Conservation (phyloP, 2,113 vertebrate species). For the Macquaria australasica region DNA sequence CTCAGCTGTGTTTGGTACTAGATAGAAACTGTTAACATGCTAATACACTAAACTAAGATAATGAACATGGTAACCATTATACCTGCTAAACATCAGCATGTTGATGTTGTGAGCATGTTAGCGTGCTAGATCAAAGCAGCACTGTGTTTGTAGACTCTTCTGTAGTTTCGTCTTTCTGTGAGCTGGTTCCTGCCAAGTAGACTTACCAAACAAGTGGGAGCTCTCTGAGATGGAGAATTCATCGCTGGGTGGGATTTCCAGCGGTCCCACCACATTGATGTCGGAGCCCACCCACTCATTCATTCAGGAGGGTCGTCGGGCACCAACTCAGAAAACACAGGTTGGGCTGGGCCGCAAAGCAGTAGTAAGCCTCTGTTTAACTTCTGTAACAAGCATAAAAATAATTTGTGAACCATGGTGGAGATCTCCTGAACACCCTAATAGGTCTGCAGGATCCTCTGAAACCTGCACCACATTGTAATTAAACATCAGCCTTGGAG, state of each 20-base stretch:
- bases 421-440: not conserved
- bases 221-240: constrained; percentile 91
- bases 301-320: constrained; percentile 78
- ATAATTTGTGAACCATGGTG: constrained; percentile 10
- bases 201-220: constrained; percentile 93
- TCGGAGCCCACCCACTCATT: constrained; percentile 90
- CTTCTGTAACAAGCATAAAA: constrained; percentile 46
- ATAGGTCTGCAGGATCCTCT: constrained; percentile 1
- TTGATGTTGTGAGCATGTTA: not conserved
- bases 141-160: not conserved
- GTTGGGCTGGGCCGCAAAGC: not conserved
- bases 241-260: constrained; percentile 88
- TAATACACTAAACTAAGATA: not conserved
- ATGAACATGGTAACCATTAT: not conserved
- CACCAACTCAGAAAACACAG: constrained; percentile 35
- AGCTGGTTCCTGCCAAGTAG: not conserved
- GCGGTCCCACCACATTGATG: constrained; percentile 91
- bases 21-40: not conserved
- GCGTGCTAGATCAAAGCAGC: not conserved
- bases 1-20: not conserved
- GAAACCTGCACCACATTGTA: constrained; percentile 8
- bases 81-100: constrained; percentile 1
- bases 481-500: constrained; percentile 54
- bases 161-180: not conserved
- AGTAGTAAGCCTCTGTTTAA: not conserved